phyloP scores from a whole-genome alignment of 1,140 invertebrate genomes.

The Leptopilina boulardi region DNA sequence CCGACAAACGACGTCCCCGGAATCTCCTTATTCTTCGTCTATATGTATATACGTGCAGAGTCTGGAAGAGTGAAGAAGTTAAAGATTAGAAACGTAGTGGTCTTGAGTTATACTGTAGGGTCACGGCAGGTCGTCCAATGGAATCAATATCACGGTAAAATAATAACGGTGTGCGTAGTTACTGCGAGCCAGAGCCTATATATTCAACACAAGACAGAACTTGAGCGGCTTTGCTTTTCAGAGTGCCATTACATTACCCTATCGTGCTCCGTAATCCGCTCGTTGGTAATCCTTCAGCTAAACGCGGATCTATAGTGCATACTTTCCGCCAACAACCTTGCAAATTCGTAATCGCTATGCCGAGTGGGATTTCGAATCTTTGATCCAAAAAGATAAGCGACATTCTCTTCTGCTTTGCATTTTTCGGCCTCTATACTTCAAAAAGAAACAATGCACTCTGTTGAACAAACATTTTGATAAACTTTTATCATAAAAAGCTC shows the following conservation, averaged over 20 bases:
- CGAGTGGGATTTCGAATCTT: background rate
- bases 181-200: background rate
- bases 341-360: background rate
- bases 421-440: no score
- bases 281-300: conserved; percentile 31
- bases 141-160: conserved; percentile 63
- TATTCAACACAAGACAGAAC: conserved; percentile 3
- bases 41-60: background rate
- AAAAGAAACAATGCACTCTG: no score
- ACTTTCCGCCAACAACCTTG: background rate
- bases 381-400: background rate
- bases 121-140: conserved; percentile 62
- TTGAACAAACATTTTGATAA: no score
- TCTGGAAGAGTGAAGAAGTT: conserved; percentile 9
- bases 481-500: no score
- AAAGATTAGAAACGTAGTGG: conserved; percentile 34
- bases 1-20: background rate
- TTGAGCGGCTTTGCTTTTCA: conserved; percentile 14
- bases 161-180: conserved; percentile 55
- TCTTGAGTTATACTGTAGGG: conserved; percentile 58
- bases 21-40: background rate
- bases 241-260: conserved; percentile 15
- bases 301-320: conserved; percentile 21
- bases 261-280: conserved; percentile 13
- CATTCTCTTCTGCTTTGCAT: background rate